Conservation (phyloP, 2,888 invertebrate genomes). For the Netelia fuscicornis region DNA sequence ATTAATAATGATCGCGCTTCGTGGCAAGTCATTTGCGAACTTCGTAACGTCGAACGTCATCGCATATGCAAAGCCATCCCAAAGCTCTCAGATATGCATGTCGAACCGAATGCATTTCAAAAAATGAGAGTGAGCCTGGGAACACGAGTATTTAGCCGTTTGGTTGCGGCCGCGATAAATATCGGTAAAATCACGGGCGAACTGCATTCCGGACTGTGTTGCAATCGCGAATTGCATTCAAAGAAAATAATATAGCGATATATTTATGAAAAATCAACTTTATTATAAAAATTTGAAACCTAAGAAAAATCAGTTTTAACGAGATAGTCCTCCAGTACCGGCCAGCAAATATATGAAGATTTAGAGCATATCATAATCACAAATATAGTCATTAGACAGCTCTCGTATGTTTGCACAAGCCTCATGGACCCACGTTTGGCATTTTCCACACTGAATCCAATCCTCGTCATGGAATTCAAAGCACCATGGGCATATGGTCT, state of each 20-base stretch:
- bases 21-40: no score
- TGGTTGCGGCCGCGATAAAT: constrained; percentile 68
- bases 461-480: no score
- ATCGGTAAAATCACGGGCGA: no score
- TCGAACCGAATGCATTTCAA: constrained; percentile 70
- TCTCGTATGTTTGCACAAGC: constrained; percentile 14
- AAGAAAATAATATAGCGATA: no score
- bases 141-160: constrained; percentile 72
- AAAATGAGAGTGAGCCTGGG: constrained; percentile 71
- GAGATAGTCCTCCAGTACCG: no score
- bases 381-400: not conserved
- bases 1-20: constrained; percentile 53
- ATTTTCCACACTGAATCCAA: constrained; percentile 16
- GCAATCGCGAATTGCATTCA: no score
- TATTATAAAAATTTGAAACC: no score
- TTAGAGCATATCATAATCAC: not conserved
- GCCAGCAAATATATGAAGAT: no score
- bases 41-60: constrained; percentile 61
- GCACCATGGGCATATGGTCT: no score
- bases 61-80: constrained; percentile 65
- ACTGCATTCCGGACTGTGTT: no score
- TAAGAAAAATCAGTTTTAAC: no score
- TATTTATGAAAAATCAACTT: not conserved
- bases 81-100: constrained; percentile 70
- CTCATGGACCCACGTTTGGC: constrained; percentile 9